Percentiles rank a stretch among this genome's conserved stretches.
Evolutionary conservation across 2,888 invertebrate genomes (phyloP).

Genomic region (Itoplectis maculator): DNA sequence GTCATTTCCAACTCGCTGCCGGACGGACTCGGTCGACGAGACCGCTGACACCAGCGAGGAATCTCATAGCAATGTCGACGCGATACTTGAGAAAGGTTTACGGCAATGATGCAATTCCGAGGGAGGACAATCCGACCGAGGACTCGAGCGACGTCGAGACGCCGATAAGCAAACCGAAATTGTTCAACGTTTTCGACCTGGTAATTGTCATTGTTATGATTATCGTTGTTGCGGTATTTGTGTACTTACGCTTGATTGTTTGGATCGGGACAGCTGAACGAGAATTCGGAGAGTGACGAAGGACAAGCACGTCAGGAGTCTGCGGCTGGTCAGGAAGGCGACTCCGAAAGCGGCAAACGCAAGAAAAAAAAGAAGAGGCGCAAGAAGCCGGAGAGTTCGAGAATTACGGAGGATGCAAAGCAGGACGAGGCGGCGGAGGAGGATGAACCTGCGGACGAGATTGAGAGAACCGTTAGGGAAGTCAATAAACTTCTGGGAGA

Average conservation of each 20-base stretch:
- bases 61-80: slow-evolving; percentile 87
- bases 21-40: neutral
- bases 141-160: slow-evolving; percentile 86
- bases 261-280: slow-evolving; percentile 86
- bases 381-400: slow-evolving; percentile 84
- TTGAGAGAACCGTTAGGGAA: slow-evolving; percentile 88
- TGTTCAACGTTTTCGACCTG: slow-evolving; percentile 89
- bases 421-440: slow-evolving; percentile 69
- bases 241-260: no score
- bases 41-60: neutral
- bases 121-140: slow-evolving; percentile 84
- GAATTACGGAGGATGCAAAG: slow-evolving; percentile 26
- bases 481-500: slow-evolving; percentile 89
- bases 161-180: slow-evolving; percentile 86
- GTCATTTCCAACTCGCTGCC: no score
- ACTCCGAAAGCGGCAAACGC: slow-evolving; percentile 85
- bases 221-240: neutral
- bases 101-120: slow-evolving; percentile 86
- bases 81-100: slow-evolving; percentile 89
- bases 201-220: slow-evolving; percentile 83
- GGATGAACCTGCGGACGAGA: slow-evolving; percentile 86
- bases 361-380: slow-evolving; percentile 89
- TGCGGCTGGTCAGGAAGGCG: slow-evolving; percentile 87
- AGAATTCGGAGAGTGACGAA: slow-evolving; percentile 89
- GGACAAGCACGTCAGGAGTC: slow-evolving; percentile 80